Percentiles rank a stretch among this genome's conserved stretches.
Conservation (phyloP, 1,140 invertebrate genomes). For the Drosophila athabasca region DNA sequence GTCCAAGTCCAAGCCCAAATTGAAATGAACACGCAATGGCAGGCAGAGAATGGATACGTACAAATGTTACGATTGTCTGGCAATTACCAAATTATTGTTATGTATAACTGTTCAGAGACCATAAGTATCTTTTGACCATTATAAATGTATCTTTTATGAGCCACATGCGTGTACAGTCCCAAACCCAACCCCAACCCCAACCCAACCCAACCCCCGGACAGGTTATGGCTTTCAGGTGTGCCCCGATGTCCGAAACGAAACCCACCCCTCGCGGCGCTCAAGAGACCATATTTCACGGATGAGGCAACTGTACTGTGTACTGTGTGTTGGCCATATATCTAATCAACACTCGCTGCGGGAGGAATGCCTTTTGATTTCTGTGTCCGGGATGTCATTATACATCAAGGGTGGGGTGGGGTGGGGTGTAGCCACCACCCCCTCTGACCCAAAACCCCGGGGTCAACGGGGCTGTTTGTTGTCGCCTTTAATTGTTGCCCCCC, state of each 20-base stretch:
- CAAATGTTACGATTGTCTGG: conserved; percentile 80
- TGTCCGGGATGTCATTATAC: conserved; percentile 66
- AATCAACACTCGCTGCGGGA: conserved; percentile 58
- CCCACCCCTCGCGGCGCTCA: conserved; percentile 30
- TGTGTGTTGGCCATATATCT: conserved; percentile 29
- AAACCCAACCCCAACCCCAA: conserved; percentile 31
- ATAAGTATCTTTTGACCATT: conserved; percentile 69
- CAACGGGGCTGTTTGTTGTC: conserved; percentile 76
- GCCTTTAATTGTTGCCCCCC: conserved; percentile 66
- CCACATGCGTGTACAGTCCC: conserved; percentile 68
- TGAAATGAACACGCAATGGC: conserved; percentile 71
- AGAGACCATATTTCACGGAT: conserved; percentile 52
- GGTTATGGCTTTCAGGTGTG: conserved; percentile 78
- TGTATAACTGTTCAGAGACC: conserved; percentile 64
- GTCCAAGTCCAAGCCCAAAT: conserved; percentile 56
- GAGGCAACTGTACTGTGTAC: conserved; percentile 64
- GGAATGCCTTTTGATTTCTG: conserved; percentile 77
- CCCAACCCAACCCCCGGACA: conserved; percentile 41
- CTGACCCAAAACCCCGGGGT: conserved; percentile 21
- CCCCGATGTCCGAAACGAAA: conserved; percentile 23
- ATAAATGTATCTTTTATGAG: conserved; percentile 74
- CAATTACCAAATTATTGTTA: conserved; percentile 82
- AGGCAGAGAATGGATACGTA: conserved; percentile 28
- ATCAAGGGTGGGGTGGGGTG: no score
- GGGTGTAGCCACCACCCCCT: conserved; percentile 58